Evolutionary conservation across 2,113 vertebrate species (phyloP).

Genomic region (Myiozetetes cayanensis): DNA sequence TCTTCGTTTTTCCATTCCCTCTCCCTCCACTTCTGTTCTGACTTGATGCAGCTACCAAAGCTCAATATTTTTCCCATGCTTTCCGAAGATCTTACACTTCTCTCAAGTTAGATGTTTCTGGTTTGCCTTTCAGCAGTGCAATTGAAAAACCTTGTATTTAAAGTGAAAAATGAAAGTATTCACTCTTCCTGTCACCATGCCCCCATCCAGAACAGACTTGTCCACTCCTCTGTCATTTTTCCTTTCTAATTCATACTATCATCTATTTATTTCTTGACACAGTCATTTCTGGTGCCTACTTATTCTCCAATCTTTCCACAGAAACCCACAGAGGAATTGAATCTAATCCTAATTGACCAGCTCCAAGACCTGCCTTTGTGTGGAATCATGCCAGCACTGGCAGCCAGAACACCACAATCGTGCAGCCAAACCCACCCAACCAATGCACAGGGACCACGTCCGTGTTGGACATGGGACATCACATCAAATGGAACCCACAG

Average conservation of each 20-base stretch:
- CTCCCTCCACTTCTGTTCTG: neutral
- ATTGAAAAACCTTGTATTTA: constrained; percentile 49
- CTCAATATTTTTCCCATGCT: neutral
- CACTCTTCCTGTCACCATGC: constrained; percentile 54
- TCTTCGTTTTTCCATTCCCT: neutral
- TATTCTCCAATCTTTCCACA: constrained; percentile 59
- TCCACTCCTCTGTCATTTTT: constrained; percentile 58
- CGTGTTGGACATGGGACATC: neutral
- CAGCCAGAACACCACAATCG: rapidly evolving
- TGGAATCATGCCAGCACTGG: neutral
- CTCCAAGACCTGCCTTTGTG: neutral
- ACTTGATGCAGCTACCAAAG: neutral
- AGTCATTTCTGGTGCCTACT: constrained; percentile 49
- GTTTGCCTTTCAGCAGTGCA: constrained; percentile 2
- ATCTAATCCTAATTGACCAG: constrained; percentile 47
- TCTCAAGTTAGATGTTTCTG: neutral
- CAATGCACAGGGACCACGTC: neutral
- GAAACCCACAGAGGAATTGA: neutral
- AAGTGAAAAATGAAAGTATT: constrained; percentile 61
- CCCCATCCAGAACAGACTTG: constrained; percentile 59
- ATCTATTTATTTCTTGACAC: constrained; percentile 73
- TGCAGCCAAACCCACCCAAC: neutral
- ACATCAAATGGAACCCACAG: neutral
- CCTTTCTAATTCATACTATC: constrained; percentile 64
- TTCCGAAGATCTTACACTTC: neutral